Evolutionary conservation across 2,113 vertebrate species (phyloP).

Genomic region (Siniperca chuatsi): DNA sequence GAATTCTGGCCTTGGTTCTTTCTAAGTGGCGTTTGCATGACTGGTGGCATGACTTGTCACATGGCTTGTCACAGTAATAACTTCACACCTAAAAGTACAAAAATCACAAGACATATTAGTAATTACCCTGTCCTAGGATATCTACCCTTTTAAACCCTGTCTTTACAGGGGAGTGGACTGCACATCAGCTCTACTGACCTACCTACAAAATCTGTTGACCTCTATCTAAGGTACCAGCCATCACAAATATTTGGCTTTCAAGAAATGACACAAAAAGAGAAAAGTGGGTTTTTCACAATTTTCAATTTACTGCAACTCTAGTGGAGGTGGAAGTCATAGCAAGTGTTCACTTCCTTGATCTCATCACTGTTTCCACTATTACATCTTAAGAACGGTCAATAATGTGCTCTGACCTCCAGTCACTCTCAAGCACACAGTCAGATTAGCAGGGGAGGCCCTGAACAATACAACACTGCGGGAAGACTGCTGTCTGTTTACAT

Average conservation of each 20-base stretch:
- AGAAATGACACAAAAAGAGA: slow-evolving; percentile 43
- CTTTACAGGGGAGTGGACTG: slow-evolving; percentile 25
- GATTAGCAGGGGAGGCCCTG: slow-evolving; percentile 15
- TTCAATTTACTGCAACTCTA: slow-evolving; percentile 36
- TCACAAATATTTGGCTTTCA: slow-evolving; percentile 57
- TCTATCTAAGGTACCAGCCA: slow-evolving; percentile 25
- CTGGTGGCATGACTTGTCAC: slow-evolving; percentile 12
- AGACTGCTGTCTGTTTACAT: neutral
- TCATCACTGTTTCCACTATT: slow-evolving; percentile 23
- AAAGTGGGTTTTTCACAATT: slow-evolving; percentile 31
- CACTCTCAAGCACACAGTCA: slow-evolving; percentile 23
- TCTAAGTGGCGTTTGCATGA: neutral
- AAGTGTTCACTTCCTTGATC: slow-evolving; percentile 35
- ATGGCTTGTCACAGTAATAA: slow-evolving; percentile 25
- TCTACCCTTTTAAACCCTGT: slow-evolving; percentile 17
- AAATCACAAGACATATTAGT: slow-evolving; percentile 27
- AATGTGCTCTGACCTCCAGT: slow-evolving; percentile 32
- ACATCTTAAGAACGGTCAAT: slow-evolving; percentile 26
- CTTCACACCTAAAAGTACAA: slow-evolving; percentile 31
- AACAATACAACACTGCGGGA: neutral
- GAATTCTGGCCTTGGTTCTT: neutral
- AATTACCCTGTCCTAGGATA: slow-evolving; percentile 28
- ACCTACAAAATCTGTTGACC: slow-evolving; percentile 44
- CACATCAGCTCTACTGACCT: slow-evolving; percentile 45
- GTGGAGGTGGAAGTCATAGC: slow-evolving; percentile 1